A percentile compares a stretch with the other conserved stretches of the same genome.
Conservation (phyloP, 2,888 invertebrate genomes). For the Hydrotaea cyrtoneurina region DNA sequence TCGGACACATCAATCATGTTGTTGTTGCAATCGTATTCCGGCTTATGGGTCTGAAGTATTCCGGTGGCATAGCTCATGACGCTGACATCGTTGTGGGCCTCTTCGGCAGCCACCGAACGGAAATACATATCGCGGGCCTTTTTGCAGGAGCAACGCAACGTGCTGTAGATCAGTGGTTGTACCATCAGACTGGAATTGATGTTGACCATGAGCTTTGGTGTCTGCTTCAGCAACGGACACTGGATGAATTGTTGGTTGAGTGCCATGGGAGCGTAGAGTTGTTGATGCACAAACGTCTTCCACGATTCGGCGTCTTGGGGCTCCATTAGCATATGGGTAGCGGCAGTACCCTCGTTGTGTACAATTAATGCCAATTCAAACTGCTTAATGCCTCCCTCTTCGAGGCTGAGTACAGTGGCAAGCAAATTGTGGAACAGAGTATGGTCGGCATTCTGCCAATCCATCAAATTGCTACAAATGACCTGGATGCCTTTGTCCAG, state of each 20-base stretch:
- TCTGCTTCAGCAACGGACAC: conserved; percentile 54
- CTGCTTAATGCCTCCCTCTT: conserved; percentile 28
- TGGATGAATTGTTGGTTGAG: conserved; percentile 76
- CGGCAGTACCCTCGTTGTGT: conserved; percentile 76
- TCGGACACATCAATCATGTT: conserved; percentile 72
- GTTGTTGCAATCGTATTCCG: conserved; percentile 74
- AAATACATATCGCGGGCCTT: conserved; percentile 79
- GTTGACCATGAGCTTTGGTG: conserved; percentile 75
- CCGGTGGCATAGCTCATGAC: conserved; percentile 78
- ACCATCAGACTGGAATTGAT: conserved; percentile 75
- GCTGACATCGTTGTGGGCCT: conserved; percentile 70
- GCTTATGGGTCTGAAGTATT: conserved; percentile 72
- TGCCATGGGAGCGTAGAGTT: conserved; percentile 74
- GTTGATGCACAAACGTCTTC: conserved; percentile 73
- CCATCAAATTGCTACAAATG: conserved; percentile 68
- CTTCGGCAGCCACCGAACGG: conserved; percentile 77
- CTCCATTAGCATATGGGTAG: conserved; percentile 74
- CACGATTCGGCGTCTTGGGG: conserved; percentile 73
- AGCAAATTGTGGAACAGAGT: conserved; percentile 67
- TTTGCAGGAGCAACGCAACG: conserved; percentile 76
- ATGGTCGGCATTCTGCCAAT: conserved; percentile 65
- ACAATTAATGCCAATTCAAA: conserved; percentile 75
- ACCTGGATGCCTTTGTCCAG: conserved; percentile 82
- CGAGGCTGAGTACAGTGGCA: conserved; percentile 60
- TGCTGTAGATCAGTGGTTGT: conserved; percentile 73